A percentile compares a stretch with the other conserved stretches of the same genome.
Evolutionary conservation across 2,888 invertebrate species (phyloP).

Genomic region (Seira sanloemensis): DNA sequence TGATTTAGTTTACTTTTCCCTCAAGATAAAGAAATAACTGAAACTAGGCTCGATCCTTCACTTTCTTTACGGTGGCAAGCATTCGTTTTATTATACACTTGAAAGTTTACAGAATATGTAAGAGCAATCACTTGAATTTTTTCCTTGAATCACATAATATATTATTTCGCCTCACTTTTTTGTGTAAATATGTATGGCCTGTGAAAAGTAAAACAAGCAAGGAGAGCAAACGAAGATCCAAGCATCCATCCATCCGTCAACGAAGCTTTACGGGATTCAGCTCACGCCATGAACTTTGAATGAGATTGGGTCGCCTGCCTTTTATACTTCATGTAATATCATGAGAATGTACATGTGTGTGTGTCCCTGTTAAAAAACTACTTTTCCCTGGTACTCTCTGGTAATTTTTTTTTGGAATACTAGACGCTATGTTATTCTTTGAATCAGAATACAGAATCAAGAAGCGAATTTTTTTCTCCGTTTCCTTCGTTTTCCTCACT

Average conservation of each 20-base stretch:
- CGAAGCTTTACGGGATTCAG: slow-evolving; percentile 63
- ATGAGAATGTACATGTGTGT: too few relatives aligned
- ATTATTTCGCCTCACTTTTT: slow-evolving; percentile 22
- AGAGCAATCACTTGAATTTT: slow-evolving; percentile 54
- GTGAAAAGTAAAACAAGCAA: background rate
- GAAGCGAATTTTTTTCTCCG: slow-evolving; percentile 31
- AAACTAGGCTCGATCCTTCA: too few relatives aligned
- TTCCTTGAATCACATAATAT: background rate
- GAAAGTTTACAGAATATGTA: slow-evolving; percentile 51
- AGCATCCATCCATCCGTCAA: slow-evolving; percentile 60
- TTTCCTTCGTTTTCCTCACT: background rate
- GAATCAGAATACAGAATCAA: slow-evolving; percentile 56
- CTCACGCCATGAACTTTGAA: slow-evolving; percentile 73
- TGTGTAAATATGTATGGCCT: slow-evolving; percentile 49
- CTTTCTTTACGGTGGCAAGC: too few relatives aligned
- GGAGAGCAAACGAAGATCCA: slow-evolving; percentile 37
- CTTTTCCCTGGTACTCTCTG: too few relatives aligned
- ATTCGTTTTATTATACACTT: too few relatives aligned
- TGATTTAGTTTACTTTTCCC: too few relatives aligned
- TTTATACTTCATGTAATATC: slow-evolving; percentile 60
- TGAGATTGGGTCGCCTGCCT: slow-evolving; percentile 66
- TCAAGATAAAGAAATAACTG: too few relatives aligned
- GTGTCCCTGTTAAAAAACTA: too few relatives aligned
- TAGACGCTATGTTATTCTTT: slow-evolving; percentile 41
- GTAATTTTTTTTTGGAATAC: too few relatives aligned